Percentiles rank a stretch among this genome's conserved stretches.
Conservation (phyloP, 1,140 invertebrate genomes). For the Rhopalosiphum padi region DNA sequence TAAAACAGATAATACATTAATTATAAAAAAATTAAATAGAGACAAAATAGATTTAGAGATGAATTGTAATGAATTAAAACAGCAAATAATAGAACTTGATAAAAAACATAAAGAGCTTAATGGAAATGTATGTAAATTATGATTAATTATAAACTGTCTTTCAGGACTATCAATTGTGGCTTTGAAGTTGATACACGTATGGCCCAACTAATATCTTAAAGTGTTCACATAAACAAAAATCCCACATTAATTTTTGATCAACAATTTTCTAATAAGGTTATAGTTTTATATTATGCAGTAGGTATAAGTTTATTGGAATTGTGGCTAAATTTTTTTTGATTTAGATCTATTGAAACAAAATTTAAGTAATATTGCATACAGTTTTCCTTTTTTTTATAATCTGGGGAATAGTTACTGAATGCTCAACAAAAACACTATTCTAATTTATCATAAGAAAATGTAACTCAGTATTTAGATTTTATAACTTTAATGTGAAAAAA, state of each 20-base stretch:
- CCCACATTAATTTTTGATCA: background rate
- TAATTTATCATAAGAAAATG: no score
- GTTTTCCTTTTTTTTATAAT: background rate
- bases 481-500: no score
- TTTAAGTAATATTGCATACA: no score
- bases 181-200: background rate
- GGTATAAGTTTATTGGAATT: no score
- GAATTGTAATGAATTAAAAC: constrained; percentile 24
- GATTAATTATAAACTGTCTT: background rate
- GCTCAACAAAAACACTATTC: no score
- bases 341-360: no score
- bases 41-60: constrained; percentile 41
- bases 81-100: constrained; percentile 36
- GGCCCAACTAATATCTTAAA: background rate
- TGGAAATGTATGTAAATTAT: constrained; percentile 9
- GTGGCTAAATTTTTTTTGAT: no score
- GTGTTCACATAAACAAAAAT: background rate
- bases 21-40: constrained; percentile 37
- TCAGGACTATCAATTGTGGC: background rate
- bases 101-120: constrained; percentile 26
- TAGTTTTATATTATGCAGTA: no score
- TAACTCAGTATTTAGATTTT: no score
- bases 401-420: no score
- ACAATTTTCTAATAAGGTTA: background rate
- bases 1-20: background rate